Evolutionary conservation across 2,888 invertebrate genomes (phyloP).

Genomic region (Volucella inflata): DNA sequence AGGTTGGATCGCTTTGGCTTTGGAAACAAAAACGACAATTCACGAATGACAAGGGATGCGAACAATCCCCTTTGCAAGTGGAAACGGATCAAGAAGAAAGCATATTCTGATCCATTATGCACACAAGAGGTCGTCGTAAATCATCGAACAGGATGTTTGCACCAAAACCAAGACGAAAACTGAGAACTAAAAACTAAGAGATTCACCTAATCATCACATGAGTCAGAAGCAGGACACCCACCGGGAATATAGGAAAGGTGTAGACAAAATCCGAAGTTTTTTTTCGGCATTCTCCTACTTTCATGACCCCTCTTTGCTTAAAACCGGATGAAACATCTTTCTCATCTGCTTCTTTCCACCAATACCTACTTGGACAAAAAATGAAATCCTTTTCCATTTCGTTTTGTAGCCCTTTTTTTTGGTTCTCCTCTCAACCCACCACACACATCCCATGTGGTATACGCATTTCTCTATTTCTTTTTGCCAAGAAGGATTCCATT

Average conservation of each 20-base stretch:
- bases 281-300: constrained; percentile 6
- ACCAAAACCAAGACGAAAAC: constrained; percentile 37
- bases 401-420: background rate
- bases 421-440: constrained; percentile 3
- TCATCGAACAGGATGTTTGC: constrained; percentile 50
- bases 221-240: constrained; percentile 43
- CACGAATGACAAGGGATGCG: constrained; percentile 40
- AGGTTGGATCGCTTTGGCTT: constrained; percentile 54
- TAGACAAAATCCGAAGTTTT: constrained; percentile 23
- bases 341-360: background rate
- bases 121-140: constrained; percentile 67
- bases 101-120: constrained; percentile 58
- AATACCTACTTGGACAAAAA: background rate
- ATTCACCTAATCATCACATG: constrained; percentile 48
- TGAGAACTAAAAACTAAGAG: constrained; percentile 35
- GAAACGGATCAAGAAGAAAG: constrained; percentile 5
- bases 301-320: constrained; percentile 9
- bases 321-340: constrained; percentile 26
- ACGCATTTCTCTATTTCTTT: constrained; percentile 47
- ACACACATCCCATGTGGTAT: constrained; percentile 1
- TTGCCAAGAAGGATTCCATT: constrained; percentile 25
- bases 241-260: constrained; percentile 24
- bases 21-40: background rate
- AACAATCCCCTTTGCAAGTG: constrained; percentile 12
- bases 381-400: background rate